phyloP scores from a whole-genome alignment of 2,113 vertebrate genomes.

The Gnathonemus echidnorhynchus region DNA sequence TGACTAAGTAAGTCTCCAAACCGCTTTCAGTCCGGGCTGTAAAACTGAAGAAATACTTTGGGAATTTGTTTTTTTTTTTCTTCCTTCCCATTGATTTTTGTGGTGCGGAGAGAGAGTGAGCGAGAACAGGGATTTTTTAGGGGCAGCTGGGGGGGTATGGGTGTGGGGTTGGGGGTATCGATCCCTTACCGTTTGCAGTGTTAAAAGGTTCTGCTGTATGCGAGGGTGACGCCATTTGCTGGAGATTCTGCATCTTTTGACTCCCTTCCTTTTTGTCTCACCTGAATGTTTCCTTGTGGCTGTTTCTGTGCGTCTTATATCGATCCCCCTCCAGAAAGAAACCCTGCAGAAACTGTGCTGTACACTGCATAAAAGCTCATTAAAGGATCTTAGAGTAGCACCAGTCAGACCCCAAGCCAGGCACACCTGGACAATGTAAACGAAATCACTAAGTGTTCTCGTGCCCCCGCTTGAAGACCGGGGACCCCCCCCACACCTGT shows the following conservation, averaged over 20 bases:
- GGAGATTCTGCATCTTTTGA: not conserved
- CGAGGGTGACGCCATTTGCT: not conserved
- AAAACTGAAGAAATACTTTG: constrained; percentile 24
- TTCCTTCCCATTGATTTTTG: constrained; percentile 23
- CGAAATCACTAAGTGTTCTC: not conserved
- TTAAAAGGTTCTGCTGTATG: constrained; percentile 21
- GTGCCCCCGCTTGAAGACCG: not conserved
- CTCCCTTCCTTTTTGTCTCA: constrained; percentile 13
- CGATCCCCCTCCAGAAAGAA: not conserved
- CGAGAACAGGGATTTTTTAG: constrained; percentile 15
- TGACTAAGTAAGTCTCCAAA: constrained; percentile 18
- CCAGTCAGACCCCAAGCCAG: not conserved
- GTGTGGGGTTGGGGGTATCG: constrained; percentile 16
- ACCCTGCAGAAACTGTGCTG: not conserved
- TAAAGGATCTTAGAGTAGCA: not conserved
- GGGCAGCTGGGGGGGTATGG: not conserved
- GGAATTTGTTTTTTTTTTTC: constrained; percentile 31
- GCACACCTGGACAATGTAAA: not conserved
- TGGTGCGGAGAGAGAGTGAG: constrained; percentile 19
- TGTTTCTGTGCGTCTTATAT: not conserved
- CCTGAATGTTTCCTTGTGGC: not conserved
- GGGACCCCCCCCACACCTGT: not conserved
- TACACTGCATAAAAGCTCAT: not conserved
- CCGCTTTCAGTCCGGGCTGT: constrained; percentile 15
- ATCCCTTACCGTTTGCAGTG: constrained; percentile 18